Percentiles rank a stretch among this genome's conserved stretches.
These are phyloP conservation scores for Pagrus major DNA, from an alignment of 2,113 vertebrate species.

Conservation along the genomic window DNA sequence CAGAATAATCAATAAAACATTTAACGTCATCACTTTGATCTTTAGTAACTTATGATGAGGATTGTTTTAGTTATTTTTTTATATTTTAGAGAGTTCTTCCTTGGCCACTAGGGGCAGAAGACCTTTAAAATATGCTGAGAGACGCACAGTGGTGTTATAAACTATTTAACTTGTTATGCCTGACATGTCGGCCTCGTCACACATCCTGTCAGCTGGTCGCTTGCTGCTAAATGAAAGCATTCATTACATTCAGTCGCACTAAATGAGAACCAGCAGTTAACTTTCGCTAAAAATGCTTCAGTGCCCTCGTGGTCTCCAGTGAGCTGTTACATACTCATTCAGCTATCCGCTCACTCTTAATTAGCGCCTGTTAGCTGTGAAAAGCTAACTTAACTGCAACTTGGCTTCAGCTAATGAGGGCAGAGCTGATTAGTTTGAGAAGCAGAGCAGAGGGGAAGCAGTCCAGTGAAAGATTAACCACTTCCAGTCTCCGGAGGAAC, in stretches of 20 bases:
- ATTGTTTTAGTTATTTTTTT: too few relatives aligned
- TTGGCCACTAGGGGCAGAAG: too few relatives aligned
- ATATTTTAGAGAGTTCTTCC: too few relatives aligned
- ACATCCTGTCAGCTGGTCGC: too few relatives aligned
- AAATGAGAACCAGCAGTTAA: not conserved
- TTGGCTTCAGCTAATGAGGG: constrained; percentile 14
- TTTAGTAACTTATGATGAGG: too few relatives aligned
- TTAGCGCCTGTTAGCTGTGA: constrained; percentile 24
- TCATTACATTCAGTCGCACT: not conserved
- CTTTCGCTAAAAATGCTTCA: not conserved
- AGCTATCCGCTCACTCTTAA: constrained; percentile 5
- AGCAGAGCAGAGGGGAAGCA: not conserved
- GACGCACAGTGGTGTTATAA: not conserved
- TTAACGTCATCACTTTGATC: too few relatives aligned
- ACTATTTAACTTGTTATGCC: too few relatives aligned
- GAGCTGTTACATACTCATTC: not conserved
- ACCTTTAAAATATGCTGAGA: too few relatives aligned
- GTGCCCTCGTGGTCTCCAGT: not conserved
- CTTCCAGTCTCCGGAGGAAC: constrained; percentile 1
- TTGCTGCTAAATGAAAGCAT: not conserved
- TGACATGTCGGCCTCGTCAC: too few relatives aligned
- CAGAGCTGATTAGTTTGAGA: constrained; percentile 9
- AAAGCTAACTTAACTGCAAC: not conserved
- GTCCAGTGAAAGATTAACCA: constrained; percentile 8
- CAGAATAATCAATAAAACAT: too few relatives aligned